These are phyloP conservation scores for Apis dorsata DNA, from an alignment of 1,140 invertebrate species.

Conservation along the genomic window DNA sequence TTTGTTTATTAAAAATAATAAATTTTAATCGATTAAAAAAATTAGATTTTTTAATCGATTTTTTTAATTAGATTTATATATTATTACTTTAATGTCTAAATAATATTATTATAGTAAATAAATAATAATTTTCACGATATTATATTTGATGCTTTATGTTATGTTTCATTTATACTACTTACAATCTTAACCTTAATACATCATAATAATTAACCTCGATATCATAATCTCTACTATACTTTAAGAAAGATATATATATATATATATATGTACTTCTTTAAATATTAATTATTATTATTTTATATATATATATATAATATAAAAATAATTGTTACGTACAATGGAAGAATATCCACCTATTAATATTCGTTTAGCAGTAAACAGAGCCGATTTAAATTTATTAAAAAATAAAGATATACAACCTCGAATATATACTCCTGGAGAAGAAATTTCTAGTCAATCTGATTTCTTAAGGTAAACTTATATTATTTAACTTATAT, in stretches of 20 bases:
- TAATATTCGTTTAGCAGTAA: constrained; percentile 77
- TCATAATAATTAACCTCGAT: not conserved
- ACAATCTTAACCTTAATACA: not conserved
- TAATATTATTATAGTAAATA: not conserved
- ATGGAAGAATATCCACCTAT: constrained; percentile 68
- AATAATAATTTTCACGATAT: not conserved
- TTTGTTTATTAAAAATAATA: no score
- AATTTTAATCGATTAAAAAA: not conserved
- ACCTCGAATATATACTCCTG: constrained; percentile 90
- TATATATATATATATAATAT: not conserved
- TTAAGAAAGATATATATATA: no score
- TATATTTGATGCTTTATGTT: not conserved
- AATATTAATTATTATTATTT: not conserved
- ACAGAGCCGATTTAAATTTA: constrained; percentile 80
- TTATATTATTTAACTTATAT: not conserved
- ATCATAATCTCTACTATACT: no score
- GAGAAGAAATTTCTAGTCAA: constrained; percentile 90
- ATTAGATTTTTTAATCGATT: no score
- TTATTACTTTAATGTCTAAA: not conserved
- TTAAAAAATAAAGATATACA: constrained; percentile 80
- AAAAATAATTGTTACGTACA: not conserved
- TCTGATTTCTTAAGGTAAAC: constrained; percentile 91
- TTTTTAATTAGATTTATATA: not conserved
- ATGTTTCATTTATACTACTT: not conserved
- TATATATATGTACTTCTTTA: not conserved